phyloP scores from a whole-genome alignment of 2,113 vertebrate genomes.

The Columbina picui region DNA sequence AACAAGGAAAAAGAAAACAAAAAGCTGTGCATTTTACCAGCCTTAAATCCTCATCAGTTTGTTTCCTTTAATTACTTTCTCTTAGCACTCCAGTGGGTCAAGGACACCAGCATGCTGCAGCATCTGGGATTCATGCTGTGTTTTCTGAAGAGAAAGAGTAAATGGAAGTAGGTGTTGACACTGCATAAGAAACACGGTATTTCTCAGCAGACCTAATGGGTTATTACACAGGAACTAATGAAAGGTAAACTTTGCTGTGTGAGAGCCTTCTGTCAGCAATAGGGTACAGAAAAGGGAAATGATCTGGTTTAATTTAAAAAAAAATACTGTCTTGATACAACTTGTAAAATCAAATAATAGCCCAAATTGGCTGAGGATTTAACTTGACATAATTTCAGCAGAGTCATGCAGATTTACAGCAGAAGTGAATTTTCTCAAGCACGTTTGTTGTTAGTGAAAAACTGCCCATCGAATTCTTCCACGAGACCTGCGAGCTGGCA shows the following conservation, averaged over 20 bases:
- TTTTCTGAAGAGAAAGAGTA: conserved; percentile 44
- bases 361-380: not conserved
- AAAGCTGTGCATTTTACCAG: not conserved
- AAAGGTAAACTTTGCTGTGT: conserved; percentile 51
- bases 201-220: conserved; percentile 47
- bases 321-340: not conserved
- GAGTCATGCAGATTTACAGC: not conserved
- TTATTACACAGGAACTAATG: conserved; percentile 64
- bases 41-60: conserved; percentile 30
- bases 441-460: not conserved
- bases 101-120: conserved; percentile 35
- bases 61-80: conserved; percentile 57
- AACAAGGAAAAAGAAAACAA: not conserved
- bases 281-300: not conserved
- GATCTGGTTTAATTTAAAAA: not conserved
- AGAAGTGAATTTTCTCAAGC: not conserved
- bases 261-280: not conserved
- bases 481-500: accelerated
- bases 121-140: conserved; percentile 59
- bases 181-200: conserved; percentile 33
- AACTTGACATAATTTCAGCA: not conserved
- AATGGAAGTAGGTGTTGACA: conserved; percentile 64
- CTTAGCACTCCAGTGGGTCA: conserved; percentile 20
- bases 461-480: not conserved
- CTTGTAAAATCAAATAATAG: conserved; percentile 30